A percentile compares a stretch with the other conserved stretches of the same genome.
Evolutionary conservation across 2,797 vertebrate genomes (phyloP).

Genomic region (Melanogrammus aeglefinus): DNA sequence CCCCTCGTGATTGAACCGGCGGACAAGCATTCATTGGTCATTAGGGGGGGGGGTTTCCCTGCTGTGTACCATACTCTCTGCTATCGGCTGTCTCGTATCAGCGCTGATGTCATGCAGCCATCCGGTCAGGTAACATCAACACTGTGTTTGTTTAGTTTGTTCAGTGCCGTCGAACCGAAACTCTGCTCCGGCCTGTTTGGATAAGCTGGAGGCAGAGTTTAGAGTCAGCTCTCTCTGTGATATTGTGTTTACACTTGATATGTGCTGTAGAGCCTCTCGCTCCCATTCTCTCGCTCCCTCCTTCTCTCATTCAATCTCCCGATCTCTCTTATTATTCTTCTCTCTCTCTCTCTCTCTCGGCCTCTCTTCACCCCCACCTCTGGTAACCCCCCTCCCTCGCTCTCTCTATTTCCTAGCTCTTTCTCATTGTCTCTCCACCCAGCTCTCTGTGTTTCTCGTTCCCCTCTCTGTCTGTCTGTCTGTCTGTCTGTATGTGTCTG

Average conservation of each 20-base stretch:
- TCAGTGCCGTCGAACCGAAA: constrained; percentile 61
- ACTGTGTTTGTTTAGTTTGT: constrained; percentile 52
- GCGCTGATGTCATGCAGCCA: constrained; percentile 69
- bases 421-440: neutral
- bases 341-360: too few relatives aligned
- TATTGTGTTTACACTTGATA: constrained; percentile 60
- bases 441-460: neutral
- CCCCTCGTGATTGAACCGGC: neutral
- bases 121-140: constrained; percentile 61
- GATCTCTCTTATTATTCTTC: neutral
- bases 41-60: constrained; percentile 12
- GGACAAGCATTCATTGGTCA: neutral
- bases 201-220: constrained; percentile 53
- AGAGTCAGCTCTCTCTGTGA: constrained; percentile 43
- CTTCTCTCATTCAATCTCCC: constrained; percentile 6
- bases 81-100: constrained; percentile 55
- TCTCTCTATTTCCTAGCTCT: neutral
- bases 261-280: constrained; percentile 16
- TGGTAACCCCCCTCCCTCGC: neutral
- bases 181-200: constrained; percentile 60
- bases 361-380: too few relatives aligned
- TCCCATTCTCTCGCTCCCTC: neutral
- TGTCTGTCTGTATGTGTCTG: neutral
- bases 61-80: neutral
- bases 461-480: neutral